A percentile compares a stretch with the other conserved stretches of the same genome.
Evolutionary conservation across 2,113 vertebrate species (phyloP).

Genomic region (Hemiprocne comata): DNA sequence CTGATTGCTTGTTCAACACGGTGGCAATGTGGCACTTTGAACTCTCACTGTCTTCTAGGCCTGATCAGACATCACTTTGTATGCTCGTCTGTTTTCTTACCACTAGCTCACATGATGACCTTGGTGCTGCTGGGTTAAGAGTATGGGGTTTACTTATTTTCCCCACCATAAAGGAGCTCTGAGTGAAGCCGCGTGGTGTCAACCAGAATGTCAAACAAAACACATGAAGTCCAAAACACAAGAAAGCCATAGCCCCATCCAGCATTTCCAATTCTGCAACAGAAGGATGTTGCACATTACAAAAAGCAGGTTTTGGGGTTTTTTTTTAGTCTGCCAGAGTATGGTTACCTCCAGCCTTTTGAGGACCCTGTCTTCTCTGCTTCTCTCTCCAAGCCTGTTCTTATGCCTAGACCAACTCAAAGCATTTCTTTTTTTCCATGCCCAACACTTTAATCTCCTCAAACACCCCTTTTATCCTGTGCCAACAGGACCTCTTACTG

Average conservation of each 20-base stretch:
- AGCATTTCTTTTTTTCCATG: neutral
- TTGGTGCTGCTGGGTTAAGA: neutral
- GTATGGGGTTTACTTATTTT: neutral
- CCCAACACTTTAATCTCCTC: neutral
- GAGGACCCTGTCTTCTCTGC: neutral
- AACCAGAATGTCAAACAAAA: neutral
- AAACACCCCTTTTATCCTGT: conserved; percentile 15
- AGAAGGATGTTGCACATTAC: neutral
- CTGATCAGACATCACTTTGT: neutral
- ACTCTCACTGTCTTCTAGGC: neutral
- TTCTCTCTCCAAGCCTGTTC: neutral
- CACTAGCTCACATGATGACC: neutral
- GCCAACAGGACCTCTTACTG: neutral
- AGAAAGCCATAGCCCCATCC: neutral
- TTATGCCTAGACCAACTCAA: neutral
- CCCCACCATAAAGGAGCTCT: neutral
- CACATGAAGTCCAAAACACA: neutral
- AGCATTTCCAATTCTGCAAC: neutral
- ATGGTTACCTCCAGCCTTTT: neutral
- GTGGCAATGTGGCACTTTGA: neutral
- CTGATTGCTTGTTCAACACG: fast-evolving
- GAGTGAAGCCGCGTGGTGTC: neutral
- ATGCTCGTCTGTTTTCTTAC: neutral
- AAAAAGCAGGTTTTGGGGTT: neutral
- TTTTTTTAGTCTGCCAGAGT: neutral